Percentiles rank a stretch among this genome's conserved stretches.
phyloP scores from a whole-genome alignment of 2,888 invertebrate genomes.

The Chymomyza caudatula region DNA sequence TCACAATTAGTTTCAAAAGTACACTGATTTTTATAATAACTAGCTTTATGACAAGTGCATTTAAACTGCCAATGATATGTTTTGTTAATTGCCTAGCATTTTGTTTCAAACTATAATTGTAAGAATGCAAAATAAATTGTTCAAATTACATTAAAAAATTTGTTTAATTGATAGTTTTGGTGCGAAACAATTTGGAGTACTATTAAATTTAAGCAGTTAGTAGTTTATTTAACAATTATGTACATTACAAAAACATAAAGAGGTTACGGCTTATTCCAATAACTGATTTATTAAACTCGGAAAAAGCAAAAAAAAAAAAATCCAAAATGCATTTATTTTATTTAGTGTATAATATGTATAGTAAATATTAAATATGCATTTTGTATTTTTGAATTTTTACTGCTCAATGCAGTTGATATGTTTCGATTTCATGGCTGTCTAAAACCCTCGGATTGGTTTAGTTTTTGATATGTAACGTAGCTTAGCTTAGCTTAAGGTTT shows the following conservation, averaged over 20 bases:
- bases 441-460: constrained; percentile 13
- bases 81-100: background rate
- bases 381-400: constrained; percentile 30
- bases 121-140: constrained; percentile 54
- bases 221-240: no score
- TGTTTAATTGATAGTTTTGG: background rate
- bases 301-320: no score
- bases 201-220: no score
- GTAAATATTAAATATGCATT: constrained; percentile 29
- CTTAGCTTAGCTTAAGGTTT: constrained; percentile 34
- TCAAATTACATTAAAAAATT: constrained; percentile 60
- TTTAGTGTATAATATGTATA: constrained; percentile 19
- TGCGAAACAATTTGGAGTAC: constrained; percentile 42
- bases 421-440: constrained; percentile 75
- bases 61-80: background rate
- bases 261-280: no score
- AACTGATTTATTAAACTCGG: background rate
- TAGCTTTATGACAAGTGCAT: background rate
- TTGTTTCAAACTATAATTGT: constrained; percentile 3
- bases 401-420: constrained; percentile 71
- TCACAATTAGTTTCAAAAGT: constrained; percentile 53
- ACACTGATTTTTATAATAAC: constrained; percentile 21
- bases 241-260: no score
- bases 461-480: constrained; percentile 46
- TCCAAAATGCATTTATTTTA: background rate